Percentiles rank a stretch among this genome's conserved stretches.
phyloP scores from a whole-genome alignment of 2,797 vertebrate genomes.

The Miichthys miiuy region DNA sequence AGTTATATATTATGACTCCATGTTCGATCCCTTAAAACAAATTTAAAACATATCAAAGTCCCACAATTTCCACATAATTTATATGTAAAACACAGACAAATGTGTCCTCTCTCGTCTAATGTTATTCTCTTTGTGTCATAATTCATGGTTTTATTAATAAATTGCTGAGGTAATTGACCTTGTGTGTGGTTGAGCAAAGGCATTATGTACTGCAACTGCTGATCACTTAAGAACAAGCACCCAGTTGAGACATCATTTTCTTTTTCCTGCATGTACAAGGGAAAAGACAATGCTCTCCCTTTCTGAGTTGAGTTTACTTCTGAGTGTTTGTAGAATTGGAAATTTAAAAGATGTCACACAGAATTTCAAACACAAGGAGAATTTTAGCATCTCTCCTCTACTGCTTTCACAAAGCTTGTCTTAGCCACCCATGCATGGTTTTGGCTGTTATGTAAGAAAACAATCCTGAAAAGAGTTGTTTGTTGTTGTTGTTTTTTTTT shows the following conservation, averaged over 20 bases:
- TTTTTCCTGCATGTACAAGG: not conserved
- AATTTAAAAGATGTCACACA: slow-evolving; percentile 11
- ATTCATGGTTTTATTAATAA: no score
- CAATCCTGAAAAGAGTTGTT: slow-evolving; percentile 10
- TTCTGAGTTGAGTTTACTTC: not conserved
- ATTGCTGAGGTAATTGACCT: not conserved
- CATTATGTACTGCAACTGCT: not conserved
- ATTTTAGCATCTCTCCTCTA: not conserved
- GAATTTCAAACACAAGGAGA: slow-evolving; percentile 8
- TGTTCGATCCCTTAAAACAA: no score
- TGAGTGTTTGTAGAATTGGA: not conserved
- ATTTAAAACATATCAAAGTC: no score
- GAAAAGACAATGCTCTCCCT: not conserved
- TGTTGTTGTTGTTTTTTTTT: no score
- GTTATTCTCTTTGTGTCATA: no score
- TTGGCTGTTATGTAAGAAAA: slow-evolving; percentile 43
- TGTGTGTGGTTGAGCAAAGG: not conserved
- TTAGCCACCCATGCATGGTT: slow-evolving; percentile 4
- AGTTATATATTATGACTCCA: no score
- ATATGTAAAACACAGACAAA: not conserved
- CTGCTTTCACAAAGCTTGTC: not conserved
- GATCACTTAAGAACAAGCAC: no score
- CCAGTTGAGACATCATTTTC: not conserved
- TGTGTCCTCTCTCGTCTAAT: not conserved
- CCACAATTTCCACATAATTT: no score